phyloP scores from a whole-genome alignment of 1,140 invertebrate species.

The Yoshiicerus persimilis region DNA sequence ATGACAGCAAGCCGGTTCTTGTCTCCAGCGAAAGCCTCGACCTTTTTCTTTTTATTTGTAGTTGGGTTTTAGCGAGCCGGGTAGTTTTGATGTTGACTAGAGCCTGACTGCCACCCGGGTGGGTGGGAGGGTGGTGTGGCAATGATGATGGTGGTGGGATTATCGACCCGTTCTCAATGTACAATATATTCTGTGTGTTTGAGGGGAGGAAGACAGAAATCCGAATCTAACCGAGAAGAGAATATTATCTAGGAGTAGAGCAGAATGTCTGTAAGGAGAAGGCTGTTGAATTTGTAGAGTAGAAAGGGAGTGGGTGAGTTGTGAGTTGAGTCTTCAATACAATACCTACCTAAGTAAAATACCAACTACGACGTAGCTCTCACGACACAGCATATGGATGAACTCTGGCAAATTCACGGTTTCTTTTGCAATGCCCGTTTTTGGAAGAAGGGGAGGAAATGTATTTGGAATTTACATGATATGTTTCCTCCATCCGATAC shows the following conservation, averaged over 20 bases:
- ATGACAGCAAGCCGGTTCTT: not conserved
- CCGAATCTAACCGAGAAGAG: slow-evolving; percentile 21
- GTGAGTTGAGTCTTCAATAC: not conserved
- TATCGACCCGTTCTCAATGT: slow-evolving; percentile 12
- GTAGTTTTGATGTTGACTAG: not conserved
- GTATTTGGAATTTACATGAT: slow-evolving; percentile 15
- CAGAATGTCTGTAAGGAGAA: no score
- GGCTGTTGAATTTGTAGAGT: not conserved
- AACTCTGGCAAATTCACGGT: not conserved
- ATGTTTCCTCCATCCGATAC: not conserved
- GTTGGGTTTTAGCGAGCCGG: not conserved
- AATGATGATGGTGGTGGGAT: not conserved
- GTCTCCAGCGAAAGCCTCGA: not conserved
- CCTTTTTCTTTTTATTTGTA: slow-evolving; percentile 14
- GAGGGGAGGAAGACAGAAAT: slow-evolving; percentile 21
- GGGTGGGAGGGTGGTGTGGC: not conserved
- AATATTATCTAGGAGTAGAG: not conserved
- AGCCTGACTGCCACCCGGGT: not conserved
- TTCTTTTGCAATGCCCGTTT: slow-evolving; percentile 12
- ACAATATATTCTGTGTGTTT: not conserved
- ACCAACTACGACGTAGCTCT: not conserved
- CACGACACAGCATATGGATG: not conserved
- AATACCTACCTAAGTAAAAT: not conserved
- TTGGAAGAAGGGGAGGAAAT: slow-evolving; percentile 18
- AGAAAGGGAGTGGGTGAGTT: not conserved